Evolutionary conservation across 2,888 invertebrate genomes (phyloP).

Genomic region (Lobophora halterata): DNA sequence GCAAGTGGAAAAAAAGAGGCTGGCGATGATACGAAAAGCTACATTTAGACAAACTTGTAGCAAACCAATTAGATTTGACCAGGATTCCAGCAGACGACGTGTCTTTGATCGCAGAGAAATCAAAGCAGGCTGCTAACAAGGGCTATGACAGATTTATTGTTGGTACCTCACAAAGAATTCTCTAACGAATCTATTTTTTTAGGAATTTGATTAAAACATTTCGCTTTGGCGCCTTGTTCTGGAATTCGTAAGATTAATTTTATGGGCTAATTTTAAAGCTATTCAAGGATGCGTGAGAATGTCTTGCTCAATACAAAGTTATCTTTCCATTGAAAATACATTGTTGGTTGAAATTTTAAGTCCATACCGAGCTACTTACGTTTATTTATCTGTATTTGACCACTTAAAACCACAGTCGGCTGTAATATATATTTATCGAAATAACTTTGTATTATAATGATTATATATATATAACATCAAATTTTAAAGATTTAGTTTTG

Average conservation of each 20-base stretch:
- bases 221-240: conserved; percentile 31
- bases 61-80: conserved; percentile 69
- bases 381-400: no score
- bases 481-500: no score
- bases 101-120: conserved; percentile 71
- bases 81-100: conserved; percentile 52
- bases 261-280: conserved; percentile 19
- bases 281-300: neutral
- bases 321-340: no score
- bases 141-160: conserved; percentile 73
- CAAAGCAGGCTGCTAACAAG: conserved; percentile 70
- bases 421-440: no score
- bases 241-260: conserved; percentile 23
- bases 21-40: conserved; percentile 30
- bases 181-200: conserved; percentile 50
- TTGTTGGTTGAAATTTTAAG: no score
- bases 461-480: no score
- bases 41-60: conserved; percentile 55
- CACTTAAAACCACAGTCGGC: no score
- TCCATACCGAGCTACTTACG: no score
- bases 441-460: no score
- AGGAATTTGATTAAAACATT: conserved; percentile 45
- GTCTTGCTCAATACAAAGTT: no score
- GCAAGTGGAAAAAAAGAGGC: no score
- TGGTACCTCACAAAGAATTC: conserved; percentile 57